These are phyloP conservation scores for Cosmia pyralina DNA, from an alignment of 2,888 invertebrate genomes.

Conservation along the genomic window DNA sequence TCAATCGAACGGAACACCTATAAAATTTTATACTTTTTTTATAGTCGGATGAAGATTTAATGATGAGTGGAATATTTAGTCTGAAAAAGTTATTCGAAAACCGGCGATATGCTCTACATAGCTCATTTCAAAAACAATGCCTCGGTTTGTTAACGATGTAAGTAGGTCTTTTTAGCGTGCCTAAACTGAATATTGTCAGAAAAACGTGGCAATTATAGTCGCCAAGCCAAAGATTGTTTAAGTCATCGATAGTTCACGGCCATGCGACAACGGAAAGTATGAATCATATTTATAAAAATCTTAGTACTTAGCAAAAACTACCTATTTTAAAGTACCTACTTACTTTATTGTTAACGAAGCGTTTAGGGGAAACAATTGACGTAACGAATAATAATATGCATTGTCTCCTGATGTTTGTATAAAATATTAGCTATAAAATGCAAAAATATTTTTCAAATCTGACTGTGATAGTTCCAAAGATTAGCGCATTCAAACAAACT, in stretches of 20 bases:
- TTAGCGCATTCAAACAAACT: no score
- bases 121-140: slow-evolving; percentile 43
- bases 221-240: slow-evolving; percentile 29
- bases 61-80: slow-evolving; percentile 28
- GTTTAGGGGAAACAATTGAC: slow-evolving; percentile 3
- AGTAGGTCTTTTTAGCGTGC: slow-evolving; percentile 33
- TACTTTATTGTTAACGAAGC: slow-evolving; percentile 14
- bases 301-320: slow-evolving; percentile 10
- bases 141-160: slow-evolving; percentile 35
- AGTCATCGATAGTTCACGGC: slow-evolving; percentile 44
- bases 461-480: no score
- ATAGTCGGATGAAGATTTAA: slow-evolving; percentile 9
- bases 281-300: slow-evolving; percentile 35
- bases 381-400: slow-evolving; percentile 5
- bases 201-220: slow-evolving; percentile 16
- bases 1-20: slow-evolving; percentile 29
- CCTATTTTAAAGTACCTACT: slow-evolving; percentile 24
- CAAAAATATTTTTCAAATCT: no score
- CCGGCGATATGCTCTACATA: slow-evolving; percentile 57
- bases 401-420: slow-evolving; percentile 20
- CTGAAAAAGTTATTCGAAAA: slow-evolving; percentile 27
- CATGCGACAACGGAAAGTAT: slow-evolving; percentile 30
- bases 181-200: slow-evolving; percentile 11
- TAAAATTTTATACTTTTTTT: slow-evolving; percentile 24
- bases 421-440: no score